A percentile compares a stretch with the other conserved stretches of the same genome.
Conservation (phyloP, 2,113 vertebrate species). For the Montifringilla adamsi region DNA sequence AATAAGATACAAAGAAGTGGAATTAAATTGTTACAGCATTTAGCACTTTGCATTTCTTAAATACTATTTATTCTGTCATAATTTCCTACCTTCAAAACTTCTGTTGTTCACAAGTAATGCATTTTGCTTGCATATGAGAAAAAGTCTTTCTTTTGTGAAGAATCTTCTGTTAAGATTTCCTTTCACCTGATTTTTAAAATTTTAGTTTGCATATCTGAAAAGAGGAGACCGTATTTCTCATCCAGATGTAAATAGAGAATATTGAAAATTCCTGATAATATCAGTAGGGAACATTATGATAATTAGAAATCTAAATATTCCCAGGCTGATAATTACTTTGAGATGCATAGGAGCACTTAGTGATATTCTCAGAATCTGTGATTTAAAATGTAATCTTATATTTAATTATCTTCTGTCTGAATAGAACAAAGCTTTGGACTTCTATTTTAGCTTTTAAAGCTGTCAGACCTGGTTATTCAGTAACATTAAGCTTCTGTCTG, state of each 20-base stretch:
- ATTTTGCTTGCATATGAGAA: neutral
- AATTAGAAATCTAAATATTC: constrained; percentile 28
- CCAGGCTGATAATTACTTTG: neutral
- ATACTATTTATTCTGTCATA: neutral
- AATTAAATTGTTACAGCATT: neutral
- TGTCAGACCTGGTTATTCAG: neutral
- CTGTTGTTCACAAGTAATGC: neutral
- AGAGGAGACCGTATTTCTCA: neutral
- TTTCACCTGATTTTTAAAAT: neutral
- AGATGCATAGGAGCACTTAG: neutral
- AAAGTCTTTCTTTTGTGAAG: neutral
- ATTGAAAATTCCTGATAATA: neutral
- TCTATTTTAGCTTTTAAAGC: neutral
- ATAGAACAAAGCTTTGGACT: neutral
- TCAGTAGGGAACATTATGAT: neutral
- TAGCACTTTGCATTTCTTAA: neutral
- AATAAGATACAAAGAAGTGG: neutral
- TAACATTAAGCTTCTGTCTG: neutral
- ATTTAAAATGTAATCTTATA: neutral
- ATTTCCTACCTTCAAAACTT: neutral
- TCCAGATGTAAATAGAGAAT: neutral
- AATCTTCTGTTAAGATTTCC: neutral
- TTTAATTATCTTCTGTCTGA: neutral
- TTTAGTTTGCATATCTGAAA: neutral
- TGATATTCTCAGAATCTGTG: neutral